These are phyloP conservation scores for Strigamia transsilvanica DNA, from an alignment of 2,888 invertebrate genomes.

Conservation along the genomic window DNA sequence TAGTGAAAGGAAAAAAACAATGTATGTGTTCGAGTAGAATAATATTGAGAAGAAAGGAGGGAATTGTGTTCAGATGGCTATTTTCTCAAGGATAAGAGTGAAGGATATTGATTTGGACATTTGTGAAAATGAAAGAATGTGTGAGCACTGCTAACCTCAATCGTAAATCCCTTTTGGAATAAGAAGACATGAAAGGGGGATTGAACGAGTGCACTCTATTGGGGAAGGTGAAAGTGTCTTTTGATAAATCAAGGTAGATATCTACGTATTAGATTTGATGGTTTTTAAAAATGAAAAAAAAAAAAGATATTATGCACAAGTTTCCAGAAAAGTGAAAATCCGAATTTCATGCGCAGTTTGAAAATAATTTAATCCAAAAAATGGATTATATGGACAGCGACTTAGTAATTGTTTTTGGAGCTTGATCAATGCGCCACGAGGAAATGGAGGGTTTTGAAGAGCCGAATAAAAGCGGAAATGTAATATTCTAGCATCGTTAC, in stretches of 20 bases:
- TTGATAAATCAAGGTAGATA: conserved; percentile 27
- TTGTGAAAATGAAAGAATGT: conserved; percentile 48
- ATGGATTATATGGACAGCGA: no score
- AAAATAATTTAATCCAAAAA: no score
- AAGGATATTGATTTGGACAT: conserved; percentile 36
- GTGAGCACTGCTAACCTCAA: conserved; percentile 44
- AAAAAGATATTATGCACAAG: no score
- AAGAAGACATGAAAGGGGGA: background rate
- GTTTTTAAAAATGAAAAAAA: no score
- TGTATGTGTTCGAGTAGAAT: conserved; percentile 2
- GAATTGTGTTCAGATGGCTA: conserved; percentile 32
- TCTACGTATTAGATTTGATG: background rate
- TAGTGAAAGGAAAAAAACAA: conserved; percentile 28
- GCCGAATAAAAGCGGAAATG: no score
- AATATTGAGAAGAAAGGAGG: conserved; percentile 27
- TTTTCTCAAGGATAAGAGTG: conserved; percentile 40
- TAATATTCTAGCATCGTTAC: no score
- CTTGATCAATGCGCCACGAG: no score
- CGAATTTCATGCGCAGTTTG: no score
- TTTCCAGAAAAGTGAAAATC: no score
- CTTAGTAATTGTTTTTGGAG: no score
- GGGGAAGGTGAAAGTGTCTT: background rate
- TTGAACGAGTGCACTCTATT: background rate
- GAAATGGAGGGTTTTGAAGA: no score
- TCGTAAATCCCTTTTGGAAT: conserved; percentile 33